phyloP scores from a whole-genome alignment of 2,888 invertebrate species.

The Cryptophagus acutangulus region DNA sequence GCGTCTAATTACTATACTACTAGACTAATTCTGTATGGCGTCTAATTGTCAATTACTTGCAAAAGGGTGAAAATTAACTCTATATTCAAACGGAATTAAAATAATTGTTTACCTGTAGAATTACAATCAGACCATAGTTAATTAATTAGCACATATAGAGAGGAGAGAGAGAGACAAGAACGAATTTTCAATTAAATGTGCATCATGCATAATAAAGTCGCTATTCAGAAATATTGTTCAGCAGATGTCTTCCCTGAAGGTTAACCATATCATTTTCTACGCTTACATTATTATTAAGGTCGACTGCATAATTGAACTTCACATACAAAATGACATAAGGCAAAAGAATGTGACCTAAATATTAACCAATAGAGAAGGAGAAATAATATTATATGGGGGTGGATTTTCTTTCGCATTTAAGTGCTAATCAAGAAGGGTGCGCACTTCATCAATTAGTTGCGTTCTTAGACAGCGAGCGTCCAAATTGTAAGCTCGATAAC shows the following conservation, averaged over 20 bases:
- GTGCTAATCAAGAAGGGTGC: constrained; percentile 34
- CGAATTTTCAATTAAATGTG: too few species aligned
- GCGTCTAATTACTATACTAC: constrained; percentile 7
- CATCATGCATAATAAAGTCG: too few species aligned
- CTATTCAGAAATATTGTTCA: too few species aligned
- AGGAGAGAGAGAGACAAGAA: too few species aligned
- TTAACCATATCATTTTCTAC: too few species aligned
- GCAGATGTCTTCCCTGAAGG: too few species aligned
- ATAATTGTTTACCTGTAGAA: constrained; percentile 6
- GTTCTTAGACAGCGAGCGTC: constrained; percentile 22
- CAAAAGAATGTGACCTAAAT: constrained; percentile 1
- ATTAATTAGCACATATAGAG: constrained; percentile 1
- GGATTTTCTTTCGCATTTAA: constrained; percentile 31
- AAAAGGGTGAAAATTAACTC: constrained; percentile 12
- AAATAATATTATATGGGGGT: neutral
- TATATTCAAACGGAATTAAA: constrained; percentile 8
- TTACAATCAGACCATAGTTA: neutral
- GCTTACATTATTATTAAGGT: neutral
- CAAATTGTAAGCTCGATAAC: constrained; percentile 25
- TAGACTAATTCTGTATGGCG: constrained; percentile 7
- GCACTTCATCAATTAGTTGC: constrained; percentile 37
- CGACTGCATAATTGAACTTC: neutral
- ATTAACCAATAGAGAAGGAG: too few species aligned
- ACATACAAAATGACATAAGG: neutral
- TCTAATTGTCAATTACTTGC: constrained; percentile 13